A percentile compares a stretch with the other conserved stretches of the same genome.
Evolutionary conservation across 2,888 invertebrate genomes (phyloP).

Genomic region (Acronicta psi): DNA sequence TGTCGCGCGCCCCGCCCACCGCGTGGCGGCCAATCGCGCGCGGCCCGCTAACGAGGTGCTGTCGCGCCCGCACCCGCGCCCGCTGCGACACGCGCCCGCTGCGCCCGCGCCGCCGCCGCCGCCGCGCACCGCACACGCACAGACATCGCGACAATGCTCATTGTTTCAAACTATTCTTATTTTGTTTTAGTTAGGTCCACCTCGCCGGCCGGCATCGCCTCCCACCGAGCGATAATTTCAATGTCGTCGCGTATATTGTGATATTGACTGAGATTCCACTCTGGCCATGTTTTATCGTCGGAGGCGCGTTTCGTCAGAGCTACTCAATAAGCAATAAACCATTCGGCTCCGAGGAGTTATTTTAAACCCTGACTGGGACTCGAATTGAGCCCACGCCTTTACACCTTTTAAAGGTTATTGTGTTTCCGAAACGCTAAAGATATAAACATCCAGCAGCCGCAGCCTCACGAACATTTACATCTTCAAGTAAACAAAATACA

Average conservation of each 20-base stretch:
- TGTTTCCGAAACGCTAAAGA: constrained; percentile 82
- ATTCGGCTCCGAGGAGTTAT: constrained; percentile 87
- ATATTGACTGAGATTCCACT: constrained; percentile 87
- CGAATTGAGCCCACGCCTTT: constrained; percentile 83
- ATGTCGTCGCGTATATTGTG: constrained; percentile 85
- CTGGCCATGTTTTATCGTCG: constrained; percentile 83
- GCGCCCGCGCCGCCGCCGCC: constrained; percentile 58
- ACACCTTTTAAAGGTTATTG: constrained; percentile 88
- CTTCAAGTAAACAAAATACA: constrained; percentile 52
- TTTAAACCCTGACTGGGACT: constrained; percentile 81
- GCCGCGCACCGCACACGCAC: constrained; percentile 60
- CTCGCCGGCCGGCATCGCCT: constrained; percentile 74
- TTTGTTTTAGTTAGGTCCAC: constrained; percentile 81
- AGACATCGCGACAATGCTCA: constrained; percentile 83
- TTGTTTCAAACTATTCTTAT: constrained; percentile 86
- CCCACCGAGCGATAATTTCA: constrained; percentile 88
- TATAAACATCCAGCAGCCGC: constrained; percentile 62
- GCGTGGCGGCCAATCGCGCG: constrained; percentile 79
- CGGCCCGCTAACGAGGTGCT: constrained; percentile 72
- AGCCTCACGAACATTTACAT: constrained; percentile 59
- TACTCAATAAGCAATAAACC: constrained; percentile 89
- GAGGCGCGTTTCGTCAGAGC: constrained; percentile 85
- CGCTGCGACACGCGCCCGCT: constrained; percentile 66
- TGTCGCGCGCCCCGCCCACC: constrained; percentile 83
- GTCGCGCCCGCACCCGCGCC: constrained; percentile 69